Evolutionary conservation across 2,888 invertebrate species (phyloP).

Genomic region (Nemotelus nigrinus): DNA sequence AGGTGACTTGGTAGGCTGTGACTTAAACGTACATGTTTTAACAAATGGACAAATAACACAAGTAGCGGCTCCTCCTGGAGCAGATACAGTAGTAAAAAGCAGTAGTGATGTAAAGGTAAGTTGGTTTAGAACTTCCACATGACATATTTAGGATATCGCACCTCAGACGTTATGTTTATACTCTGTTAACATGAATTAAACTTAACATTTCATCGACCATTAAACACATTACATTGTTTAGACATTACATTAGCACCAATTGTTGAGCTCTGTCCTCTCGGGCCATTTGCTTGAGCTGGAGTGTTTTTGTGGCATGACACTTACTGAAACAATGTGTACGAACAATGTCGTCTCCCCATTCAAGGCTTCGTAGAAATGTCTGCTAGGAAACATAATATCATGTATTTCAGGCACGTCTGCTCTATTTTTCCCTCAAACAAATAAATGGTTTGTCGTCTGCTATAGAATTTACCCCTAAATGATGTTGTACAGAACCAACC

Average conservation of each 20-base stretch:
- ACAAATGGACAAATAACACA: conserved; percentile 69
- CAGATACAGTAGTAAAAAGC: conserved; percentile 88
- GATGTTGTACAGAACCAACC: neutral
- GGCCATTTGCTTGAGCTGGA: too few relatives aligned
- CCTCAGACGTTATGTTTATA: too few relatives aligned
- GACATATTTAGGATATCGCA: neutral
- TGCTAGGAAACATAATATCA: too few relatives aligned
- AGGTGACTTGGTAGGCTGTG: conserved; percentile 94
- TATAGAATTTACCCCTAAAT: neutral
- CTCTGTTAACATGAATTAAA: too few relatives aligned
- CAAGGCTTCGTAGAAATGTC: too few relatives aligned
- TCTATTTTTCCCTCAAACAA: neutral
- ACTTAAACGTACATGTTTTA: conserved; percentile 84
- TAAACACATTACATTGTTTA: too few relatives aligned
- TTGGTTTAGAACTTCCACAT: neutral
- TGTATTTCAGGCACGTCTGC: neutral
- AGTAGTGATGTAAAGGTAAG: conserved; percentile 88
- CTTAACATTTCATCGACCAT: too few relatives aligned
- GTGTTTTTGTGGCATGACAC: too few relatives aligned
- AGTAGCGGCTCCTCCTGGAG: conserved; percentile 68
- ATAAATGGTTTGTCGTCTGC: neutral
- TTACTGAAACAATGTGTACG: too few relatives aligned
- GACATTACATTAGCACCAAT: too few relatives aligned
- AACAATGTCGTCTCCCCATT: too few relatives aligned
- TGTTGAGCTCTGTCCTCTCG: too few relatives aligned